Evolutionary conservation across 92 coral and sea anemone genomes (phyloP), one percentile per base, ranked within the genome.

Genomic region (Epizoanthus fatuus): DNA sequence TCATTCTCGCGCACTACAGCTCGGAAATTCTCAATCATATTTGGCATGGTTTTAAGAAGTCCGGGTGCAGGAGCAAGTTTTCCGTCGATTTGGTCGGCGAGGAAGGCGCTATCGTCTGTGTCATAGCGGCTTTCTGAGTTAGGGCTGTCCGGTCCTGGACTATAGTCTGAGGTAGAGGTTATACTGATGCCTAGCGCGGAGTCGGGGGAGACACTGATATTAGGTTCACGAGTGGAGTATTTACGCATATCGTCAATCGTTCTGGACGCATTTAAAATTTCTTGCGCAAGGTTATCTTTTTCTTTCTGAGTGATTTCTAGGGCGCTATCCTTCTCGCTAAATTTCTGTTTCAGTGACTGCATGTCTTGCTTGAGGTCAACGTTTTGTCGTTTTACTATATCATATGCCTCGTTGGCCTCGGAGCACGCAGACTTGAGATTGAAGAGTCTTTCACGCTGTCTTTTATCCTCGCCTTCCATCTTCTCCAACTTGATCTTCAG

Each of bases 341-440:
- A 79, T 37, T 81, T 87, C 68, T 92, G 83, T 86, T 87, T 94
- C 25, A 87, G 45, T 4, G 75, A 72, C 40, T 90, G 85, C 76
- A 94, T 85, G 38, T 94, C 94, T 22, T 79, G 84, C 20, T 86
- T 86, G 64, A 94, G 91, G 37, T 87, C 93, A 5, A 84, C 38
- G 80, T 94, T 94, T 55, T 94, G 98, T 7, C 89, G 90, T 79
- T 94, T 94, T 63, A 94, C 98, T 11, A 94, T 94, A 74, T 92
- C 96, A 56, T 94, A 94, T 13, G 98, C 98, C 79, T 94, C 98
- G 77, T 94, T 94, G 3, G 98, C 98, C 54, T 94, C 98, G 0
- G 98, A 92, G 25, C 98, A 94, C 17, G 98, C 98, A 8, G 96
- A 94, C 83, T 94, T 94, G 15, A 94, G 79, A 55, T 95, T 94